Conservation (phyloP, 2,113 vertebrate species). For the Osmerus eperlanus region DNA sequence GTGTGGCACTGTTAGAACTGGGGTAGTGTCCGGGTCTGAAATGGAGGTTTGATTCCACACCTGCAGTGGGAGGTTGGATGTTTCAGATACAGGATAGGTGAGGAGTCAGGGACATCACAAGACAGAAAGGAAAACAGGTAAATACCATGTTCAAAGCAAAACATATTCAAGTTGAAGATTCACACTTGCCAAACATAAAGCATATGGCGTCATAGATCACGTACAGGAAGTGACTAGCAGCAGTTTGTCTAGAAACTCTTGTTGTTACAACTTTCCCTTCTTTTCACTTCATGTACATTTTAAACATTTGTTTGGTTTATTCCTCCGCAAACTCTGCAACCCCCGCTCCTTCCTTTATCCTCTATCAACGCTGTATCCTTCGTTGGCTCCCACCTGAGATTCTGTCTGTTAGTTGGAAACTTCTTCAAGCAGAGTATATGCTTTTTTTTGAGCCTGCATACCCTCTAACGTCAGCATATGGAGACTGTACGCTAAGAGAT, state of each 20-base stretch:
- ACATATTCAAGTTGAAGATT: slow-evolving; percentile 12
- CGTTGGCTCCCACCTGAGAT: too few species aligned
- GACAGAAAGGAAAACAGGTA: slow-evolving; percentile 5
- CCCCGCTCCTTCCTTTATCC: too few species aligned
- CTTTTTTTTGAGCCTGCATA: too few species aligned
- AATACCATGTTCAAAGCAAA: too few species aligned
- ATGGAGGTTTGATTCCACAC: slow-evolving; percentile 56
- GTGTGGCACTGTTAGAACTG: slow-evolving; percentile 16
- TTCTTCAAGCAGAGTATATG: not conserved
- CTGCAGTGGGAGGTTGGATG: too few species aligned
- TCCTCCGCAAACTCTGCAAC: too few species aligned
- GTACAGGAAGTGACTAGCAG: slow-evolving; percentile 43
- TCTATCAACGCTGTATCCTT: too few species aligned
- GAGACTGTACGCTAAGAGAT: too few species aligned
- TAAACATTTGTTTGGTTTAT: too few species aligned
- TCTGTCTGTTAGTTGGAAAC: not conserved
- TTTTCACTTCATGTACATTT: not conserved
- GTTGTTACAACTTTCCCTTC: not conserved
- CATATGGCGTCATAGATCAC: slow-evolving; percentile 34
- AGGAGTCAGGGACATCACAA: not conserved
- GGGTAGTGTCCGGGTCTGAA: slow-evolving; percentile 54
- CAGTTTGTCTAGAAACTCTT: slow-evolving; percentile 26
- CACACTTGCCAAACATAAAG: slow-evolving; percentile 25
- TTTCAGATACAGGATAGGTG: too few species aligned
- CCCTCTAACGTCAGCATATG: too few species aligned